Percentiles rank a stretch among this genome's conserved stretches.
Conservation (phyloP, 92 coral and sea anemone species). For the Anthopleura xanthogrammica region DNA sequence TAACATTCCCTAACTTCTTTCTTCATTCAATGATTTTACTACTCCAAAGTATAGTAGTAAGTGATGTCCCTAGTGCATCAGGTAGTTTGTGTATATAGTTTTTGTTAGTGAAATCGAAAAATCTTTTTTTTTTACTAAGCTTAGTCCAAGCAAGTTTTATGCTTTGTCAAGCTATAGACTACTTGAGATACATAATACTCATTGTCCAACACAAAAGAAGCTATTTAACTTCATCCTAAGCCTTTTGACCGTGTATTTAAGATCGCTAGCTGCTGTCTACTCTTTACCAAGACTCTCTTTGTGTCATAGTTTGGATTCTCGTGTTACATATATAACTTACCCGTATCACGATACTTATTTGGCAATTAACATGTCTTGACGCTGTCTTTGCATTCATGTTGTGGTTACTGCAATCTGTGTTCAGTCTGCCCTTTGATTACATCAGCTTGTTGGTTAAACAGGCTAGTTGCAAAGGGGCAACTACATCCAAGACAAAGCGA, state of each 20-base stretch:
- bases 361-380: neutral
- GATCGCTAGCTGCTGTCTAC: neutral
- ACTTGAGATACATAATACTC: neutral
- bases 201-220: neutral
- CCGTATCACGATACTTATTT: neutral
- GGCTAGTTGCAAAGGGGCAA: neutral
- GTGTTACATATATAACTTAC: neutral
- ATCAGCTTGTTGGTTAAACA: neutral
- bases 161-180: neutral
- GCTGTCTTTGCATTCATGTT: neutral
- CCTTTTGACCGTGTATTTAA: neutral
- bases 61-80: too few species aligned
- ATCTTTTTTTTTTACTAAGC: too few species aligned
- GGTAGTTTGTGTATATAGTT: too few species aligned
- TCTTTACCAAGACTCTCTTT: neutral
- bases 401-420: slow-evolving; percentile 11
- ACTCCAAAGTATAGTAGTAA: too few species aligned
- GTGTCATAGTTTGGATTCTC: neutral
- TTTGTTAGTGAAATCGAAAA: too few species aligned
- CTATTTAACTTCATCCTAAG: neutral
- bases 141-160: neutral
- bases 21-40: too few species aligned
- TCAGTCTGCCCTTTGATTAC: slow-evolving; percentile 10
- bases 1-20: neutral
- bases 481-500: neutral